A percentile compares a stretch with the other conserved stretches of the same genome.
Evolutionary conservation across 1,140 invertebrate species (phyloP).

Genomic region (Bursaphelenchus mucronatus): DNA sequence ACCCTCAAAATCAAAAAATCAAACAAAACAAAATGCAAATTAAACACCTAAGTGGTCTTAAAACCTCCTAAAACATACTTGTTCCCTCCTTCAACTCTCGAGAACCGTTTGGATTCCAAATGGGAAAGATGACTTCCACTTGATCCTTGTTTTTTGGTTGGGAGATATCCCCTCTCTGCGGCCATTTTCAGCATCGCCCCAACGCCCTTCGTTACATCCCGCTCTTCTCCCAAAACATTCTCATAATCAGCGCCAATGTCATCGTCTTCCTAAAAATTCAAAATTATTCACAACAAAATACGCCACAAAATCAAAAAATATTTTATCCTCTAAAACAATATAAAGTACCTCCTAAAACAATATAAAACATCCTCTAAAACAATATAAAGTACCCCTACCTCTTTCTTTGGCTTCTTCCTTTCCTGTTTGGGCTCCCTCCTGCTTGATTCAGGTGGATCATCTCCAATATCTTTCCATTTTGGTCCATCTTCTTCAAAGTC

Average conservation of each 20-base stretch:
- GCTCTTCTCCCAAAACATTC: conserved; percentile 78
- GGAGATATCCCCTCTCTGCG: conserved; percentile 87
- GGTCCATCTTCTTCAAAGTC: no score
- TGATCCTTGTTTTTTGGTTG: conserved; percentile 67
- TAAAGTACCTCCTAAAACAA: no score
- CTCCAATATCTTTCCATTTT: no score
- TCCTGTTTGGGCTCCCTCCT: no score
- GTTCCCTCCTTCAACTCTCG: conserved; percentile 64
- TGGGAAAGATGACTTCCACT: conserved; percentile 75
- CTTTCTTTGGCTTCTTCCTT: no score
- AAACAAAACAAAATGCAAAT: background rate
- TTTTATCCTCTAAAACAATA: no score
- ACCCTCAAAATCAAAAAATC: background rate
- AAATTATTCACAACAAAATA: background rate
- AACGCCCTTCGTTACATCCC: conserved; percentile 83
- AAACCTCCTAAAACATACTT: conserved; percentile 47
- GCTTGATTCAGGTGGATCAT: no score
- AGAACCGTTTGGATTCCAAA: conserved; percentile 84
- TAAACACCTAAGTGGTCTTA: conserved; percentile 18
- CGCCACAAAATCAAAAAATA: no score
- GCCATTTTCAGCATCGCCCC: conserved; percentile 85
- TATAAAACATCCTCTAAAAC: no score
- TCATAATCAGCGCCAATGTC: conserved; percentile 48
- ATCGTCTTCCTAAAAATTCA: conserved; percentile 23
- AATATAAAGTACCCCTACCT: no score